Conservation (phyloP, 30 jellyfish, hydroid and myxozoan species). For the Phacellophora camtschatica region DNA sequence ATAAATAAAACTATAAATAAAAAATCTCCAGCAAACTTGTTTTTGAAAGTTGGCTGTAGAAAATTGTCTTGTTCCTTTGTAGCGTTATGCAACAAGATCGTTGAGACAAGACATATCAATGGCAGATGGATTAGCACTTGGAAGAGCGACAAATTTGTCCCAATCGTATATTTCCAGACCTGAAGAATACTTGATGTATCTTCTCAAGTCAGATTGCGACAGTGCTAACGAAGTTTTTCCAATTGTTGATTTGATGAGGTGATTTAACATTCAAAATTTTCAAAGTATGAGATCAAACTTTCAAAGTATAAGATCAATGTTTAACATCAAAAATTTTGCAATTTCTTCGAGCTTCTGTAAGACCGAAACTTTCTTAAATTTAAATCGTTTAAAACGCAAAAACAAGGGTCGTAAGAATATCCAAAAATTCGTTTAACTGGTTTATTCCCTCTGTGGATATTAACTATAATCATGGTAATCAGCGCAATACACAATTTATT, state of each 20-base stretch:
- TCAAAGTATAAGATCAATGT: no score
- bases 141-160: slow-evolving; percentile 70
- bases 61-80: not conserved
- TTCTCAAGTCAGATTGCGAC: slow-evolving; percentile 54
- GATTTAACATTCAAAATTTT: not conserved
- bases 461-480: no score
- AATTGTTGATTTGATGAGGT: slow-evolving; percentile 88
- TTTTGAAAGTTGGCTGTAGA: not conserved
- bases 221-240: slow-evolving; percentile 71
- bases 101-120: slow-evolving; percentile 45
- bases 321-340: no score
- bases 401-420: no score
- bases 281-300: not conserved
- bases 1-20: no score
- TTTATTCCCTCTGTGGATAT: no score
- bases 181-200: slow-evolving; percentile 82
- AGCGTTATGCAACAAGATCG: slow-evolving; percentile 67
- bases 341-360: no score
- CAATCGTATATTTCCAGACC: slow-evolving; percentile 87
- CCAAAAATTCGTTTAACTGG: no score
- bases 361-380: no score
- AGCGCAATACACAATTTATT: no score
- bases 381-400: no score
- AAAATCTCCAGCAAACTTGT: no score
- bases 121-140: slow-evolving; percentile 62